Conservation (phyloP, 2,888 invertebrate species). For the Megaustenia siamemsis region DNA sequence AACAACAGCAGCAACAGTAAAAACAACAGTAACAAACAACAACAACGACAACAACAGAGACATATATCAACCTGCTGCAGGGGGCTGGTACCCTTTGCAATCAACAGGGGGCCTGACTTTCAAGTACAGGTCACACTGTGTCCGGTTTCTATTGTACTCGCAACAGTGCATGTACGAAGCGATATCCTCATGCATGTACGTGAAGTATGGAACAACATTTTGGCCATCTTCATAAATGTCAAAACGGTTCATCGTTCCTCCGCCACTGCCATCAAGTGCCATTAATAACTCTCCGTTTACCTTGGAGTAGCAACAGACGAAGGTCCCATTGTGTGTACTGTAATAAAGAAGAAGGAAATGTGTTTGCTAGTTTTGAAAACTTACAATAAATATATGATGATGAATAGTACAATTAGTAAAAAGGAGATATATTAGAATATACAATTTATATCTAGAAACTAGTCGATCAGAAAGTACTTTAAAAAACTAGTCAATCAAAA, state of each 20-base stretch:
- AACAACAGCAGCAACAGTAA: no score
- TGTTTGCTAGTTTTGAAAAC: no score
- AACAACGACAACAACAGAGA: not conserved
- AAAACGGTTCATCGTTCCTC: slow-evolving; percentile 68
- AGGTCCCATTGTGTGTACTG: slow-evolving; percentile 20
- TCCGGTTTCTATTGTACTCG: slow-evolving; percentile 60
- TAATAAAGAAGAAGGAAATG: no score
- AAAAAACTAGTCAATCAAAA: no score
- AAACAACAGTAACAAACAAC: no score
- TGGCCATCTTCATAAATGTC: slow-evolving; percentile 53
- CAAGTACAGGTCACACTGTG: slow-evolving; percentile 64
- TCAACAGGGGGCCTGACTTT: slow-evolving; percentile 62
- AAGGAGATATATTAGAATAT: no score
- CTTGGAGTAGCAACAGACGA: slow-evolving; percentile 68
- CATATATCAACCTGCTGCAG: slow-evolving; percentile 66
- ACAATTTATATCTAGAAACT: no score
- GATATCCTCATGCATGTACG: slow-evolving; percentile 69
- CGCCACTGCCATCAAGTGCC: slow-evolving; percentile 61
- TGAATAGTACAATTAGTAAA: no score
- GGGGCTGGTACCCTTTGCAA: slow-evolving; percentile 67
- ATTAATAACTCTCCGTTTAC: slow-evolving; percentile 64
- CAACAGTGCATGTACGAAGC: slow-evolving; percentile 73
- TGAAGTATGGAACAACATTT: slow-evolving; percentile 68
- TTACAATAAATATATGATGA: no score
- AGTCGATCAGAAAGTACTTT: no score